Base-by-base conservation (phyloP, 2,888 invertebrate species). In the Agrotis puta region DNA sequence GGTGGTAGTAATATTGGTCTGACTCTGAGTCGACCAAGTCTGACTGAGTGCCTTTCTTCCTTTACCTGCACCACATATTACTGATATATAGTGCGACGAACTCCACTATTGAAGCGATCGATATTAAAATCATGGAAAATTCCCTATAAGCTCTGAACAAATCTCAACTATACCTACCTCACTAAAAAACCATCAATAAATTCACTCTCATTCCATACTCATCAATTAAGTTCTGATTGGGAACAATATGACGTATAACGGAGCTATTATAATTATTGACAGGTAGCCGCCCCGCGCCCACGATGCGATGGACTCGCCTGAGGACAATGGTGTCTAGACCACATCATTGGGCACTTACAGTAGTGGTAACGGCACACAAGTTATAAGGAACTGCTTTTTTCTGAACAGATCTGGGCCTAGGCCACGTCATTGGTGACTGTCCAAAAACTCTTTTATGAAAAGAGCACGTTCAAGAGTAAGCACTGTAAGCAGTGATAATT, bases 241-340 rank as follows among this genome's bases (percentile, higher is more conserved):
- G 80, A 77, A 79, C 81, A 81, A 76, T 79, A 68, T 81, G 74
- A 77, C 53, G 61, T 27, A 39, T 85, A 85, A 85, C 86, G 84
- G 86, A 61, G 48, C 47, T 56, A 69, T 80, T 85, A 75, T 74
- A 68, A 75, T 74, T 77, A 85, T 83, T 83, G 84, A 75, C 73
- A 73, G 47, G 77, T 22, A 48, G 47, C 81, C 85, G 83, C 84
- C 85, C 85, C 57, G 11, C 85, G 70, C 85, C 85, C 68, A 85
- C 84, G 9, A n/a, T 45, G 18, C 65, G 61, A 54, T 77, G 76
- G 83, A 76, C 81, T 57, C 3, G 70, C 76, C 81, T 33, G 61
- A 22, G 74, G 83, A 83, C 79, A 81, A 83, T 76, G 64, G 72
- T 53, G 63, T 47, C 56, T 70, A 68, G 71, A 72, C 67, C 62